These are phyloP conservation scores for Excalfactoria chinensis DNA, from an alignment of 2,113 vertebrate species.

Conservation along the genomic window DNA sequence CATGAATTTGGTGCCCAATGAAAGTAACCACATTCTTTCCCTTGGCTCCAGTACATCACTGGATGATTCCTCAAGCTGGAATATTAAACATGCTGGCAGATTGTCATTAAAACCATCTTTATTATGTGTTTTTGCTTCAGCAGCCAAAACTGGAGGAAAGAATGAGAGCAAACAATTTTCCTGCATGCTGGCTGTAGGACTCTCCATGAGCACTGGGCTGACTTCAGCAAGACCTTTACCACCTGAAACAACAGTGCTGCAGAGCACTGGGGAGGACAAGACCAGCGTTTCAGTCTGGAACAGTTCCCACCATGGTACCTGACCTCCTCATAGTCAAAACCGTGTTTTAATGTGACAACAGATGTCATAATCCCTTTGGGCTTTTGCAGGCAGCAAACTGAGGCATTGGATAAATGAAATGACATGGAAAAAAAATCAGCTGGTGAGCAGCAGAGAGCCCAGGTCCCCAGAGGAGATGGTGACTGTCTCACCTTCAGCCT, in stretches of 20 bases:
- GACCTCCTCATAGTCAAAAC: conserved; percentile 48
- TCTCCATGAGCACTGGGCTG: background rate
- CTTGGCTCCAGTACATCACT: conserved; percentile 27
- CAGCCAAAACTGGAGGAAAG: conserved; percentile 48
- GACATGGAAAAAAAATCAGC: conserved; percentile 39
- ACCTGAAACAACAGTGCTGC: background rate
- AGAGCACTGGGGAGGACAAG: background rate
- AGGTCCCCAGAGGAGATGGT: conserved; percentile 16
- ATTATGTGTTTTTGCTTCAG: conserved; percentile 64
- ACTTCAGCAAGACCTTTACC: conserved; percentile 7
- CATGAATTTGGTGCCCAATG: background rate
- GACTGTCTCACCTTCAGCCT: conserved; percentile 48
- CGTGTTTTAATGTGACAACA: background rate
- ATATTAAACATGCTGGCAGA: conserved; percentile 62
- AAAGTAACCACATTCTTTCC: conserved; percentile 18
- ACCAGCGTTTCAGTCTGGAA: background rate
- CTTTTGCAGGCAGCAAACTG: conserved; percentile 61
- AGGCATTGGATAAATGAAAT: conserved; percentile 59
- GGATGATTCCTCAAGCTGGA: conserved; percentile 60
- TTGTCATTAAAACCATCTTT: conserved; percentile 71
- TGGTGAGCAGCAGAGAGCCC: conserved; percentile 14
- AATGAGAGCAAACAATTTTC: background rate
- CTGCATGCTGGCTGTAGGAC: background rate
- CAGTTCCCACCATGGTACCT: conserved; percentile 25
- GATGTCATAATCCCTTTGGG: conserved; percentile 64